Base-by-base conservation (phyloP, 1,140 invertebrate species). In the Micrasema minimum region DNA sequence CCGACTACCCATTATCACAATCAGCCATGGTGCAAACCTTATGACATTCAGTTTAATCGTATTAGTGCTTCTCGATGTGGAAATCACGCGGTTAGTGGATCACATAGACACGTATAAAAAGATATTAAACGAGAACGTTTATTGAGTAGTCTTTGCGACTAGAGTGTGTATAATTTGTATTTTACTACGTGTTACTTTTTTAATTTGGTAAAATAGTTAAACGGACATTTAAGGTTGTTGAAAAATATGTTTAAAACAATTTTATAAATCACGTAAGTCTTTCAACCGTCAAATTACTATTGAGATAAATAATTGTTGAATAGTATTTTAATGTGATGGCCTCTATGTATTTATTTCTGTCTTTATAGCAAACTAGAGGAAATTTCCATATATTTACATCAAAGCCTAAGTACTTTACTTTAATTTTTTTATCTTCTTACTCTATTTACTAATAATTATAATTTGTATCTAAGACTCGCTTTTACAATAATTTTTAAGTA, bases 221-320 rank as follows among this genome's bases (percentile, higher is more conserved):
- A n/a, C 22, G 37, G 38, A 62, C 22, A 26, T 57, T 37, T 61
- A 69, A 69, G 55, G 55, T 69, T 69, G 67, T 69, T 69, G 31
- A 57, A 69, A n/a, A 59, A 67, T 18, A 26, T 10, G 37, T 57
- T 57, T 51, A 57, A 22, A 74, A 46, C 48, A 69, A 35, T 68
- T 66, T 71, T 48, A 64, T 70, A 74, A 74, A 74, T 74, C 72
- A 71, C 69, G 65, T 65, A 71, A 71, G 72, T 74, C 72, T 74
- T 74, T 74, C 69, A 74, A 41, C 59, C 37, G 72, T 74, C 72
- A 74, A 74, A 71, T 74, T 74, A 74, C 62, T 74, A 74, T 65
- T 67, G 57, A 68, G 51, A 48, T 70, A 72, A 48, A 57, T 51
- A 51, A 72, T 73, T 73, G 72, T 73, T 73, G 72, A 73, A 66